Evolutionary conservation across 2,113 vertebrate species (phyloP), one percentile per base, ranked within the genome.

Genomic region (Forbesichthys papilliferus): DNA sequence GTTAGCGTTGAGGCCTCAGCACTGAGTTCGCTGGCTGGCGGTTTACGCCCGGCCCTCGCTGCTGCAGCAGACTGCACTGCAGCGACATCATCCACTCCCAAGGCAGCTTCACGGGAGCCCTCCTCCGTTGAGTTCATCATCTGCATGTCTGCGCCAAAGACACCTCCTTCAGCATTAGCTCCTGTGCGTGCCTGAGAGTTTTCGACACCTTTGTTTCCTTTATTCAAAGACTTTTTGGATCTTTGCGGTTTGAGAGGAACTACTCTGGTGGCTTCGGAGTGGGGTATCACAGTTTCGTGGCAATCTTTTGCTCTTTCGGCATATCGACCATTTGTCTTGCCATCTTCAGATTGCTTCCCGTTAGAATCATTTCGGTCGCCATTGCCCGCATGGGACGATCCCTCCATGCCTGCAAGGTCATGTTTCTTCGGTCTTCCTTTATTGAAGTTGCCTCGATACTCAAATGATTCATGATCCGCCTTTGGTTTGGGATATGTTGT

Each of bases 161-260:
- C 0, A 5, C 66, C 58, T 70, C 69, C 69, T 12, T 82, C 80
- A 33, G 77, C 69, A 13, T 82, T 79, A 33, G 77, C 61, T 71
- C 61, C 69, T 66, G 61, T 71, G 42, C 77, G 66, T 20, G 75
- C 79, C 70, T 74, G 78, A 63, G 71, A 64, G 64, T 76, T 78
- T 63, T 49, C 36, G 54, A 9, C 61, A 55, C 59, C 84, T 87
- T 85, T 86, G 75, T 84, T 86, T 27, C 87, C 89, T 79, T 90
- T 93, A 69, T 79, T 87, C 76, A 84, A 77, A 82, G 72, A 87
- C 78, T 92, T 93, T 80, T 94, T 93, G 54, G 92, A 93, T 89
- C 93, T 83, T 76, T 91, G 92, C 1, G 92, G 93, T 77, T 94
- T 94, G 33, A 93, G 86, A 64, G 93, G 93, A 74, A 91, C 88